Percentiles rank a stretch among this genome's conserved stretches.
These are phyloP conservation scores for Drosophila buzzatii DNA, from an alignment of 2,888 invertebrate species.

Conservation along the genomic window DNA sequence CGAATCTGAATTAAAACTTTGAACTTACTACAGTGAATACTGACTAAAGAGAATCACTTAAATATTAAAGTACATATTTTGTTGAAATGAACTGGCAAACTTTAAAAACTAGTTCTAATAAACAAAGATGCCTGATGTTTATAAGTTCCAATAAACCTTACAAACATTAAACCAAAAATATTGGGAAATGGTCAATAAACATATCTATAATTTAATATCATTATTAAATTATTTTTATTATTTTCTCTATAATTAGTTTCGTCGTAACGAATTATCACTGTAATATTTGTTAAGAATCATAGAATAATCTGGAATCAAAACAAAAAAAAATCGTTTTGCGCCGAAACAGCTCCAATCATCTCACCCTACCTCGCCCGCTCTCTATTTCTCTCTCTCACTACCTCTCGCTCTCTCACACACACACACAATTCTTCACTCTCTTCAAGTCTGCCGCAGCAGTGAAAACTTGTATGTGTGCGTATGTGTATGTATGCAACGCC, in stretches of 20 bases:
- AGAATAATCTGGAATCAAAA: conserved; percentile 36
- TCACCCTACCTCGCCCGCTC: conserved; percentile 1
- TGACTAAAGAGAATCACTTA: too few species aligned
- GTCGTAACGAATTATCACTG: not conserved
- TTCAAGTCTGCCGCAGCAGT: not conserved
- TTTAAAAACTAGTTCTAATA: too few species aligned
- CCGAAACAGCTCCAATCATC: conserved; percentile 14
- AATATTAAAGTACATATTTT: too few species aligned
- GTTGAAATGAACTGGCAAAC: too few species aligned
- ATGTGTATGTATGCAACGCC: conserved; percentile 41
- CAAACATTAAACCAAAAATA: not conserved
- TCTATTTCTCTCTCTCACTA: not conserved
- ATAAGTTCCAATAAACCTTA: not conserved
- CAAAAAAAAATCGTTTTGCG: conserved; percentile 27
- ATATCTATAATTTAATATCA: too few species aligned
- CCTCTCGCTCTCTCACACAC: conserved; percentile 1
- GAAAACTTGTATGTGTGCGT: not conserved
- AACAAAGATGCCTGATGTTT: too few species aligned
- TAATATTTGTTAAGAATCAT: not conserved
- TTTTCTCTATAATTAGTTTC: not conserved
- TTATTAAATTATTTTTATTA: not conserved
- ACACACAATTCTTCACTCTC: conserved; percentile 4
- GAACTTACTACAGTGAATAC: too few species aligned
- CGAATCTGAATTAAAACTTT: too few species aligned
- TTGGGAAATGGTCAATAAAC: not conserved